Percentiles rank a stretch among this genome's conserved stretches.
These are phyloP conservation scores for Ditylenchus dipsaci DNA, from an alignment of 1,140 invertebrate species.

Conservation along the genomic window DNA sequence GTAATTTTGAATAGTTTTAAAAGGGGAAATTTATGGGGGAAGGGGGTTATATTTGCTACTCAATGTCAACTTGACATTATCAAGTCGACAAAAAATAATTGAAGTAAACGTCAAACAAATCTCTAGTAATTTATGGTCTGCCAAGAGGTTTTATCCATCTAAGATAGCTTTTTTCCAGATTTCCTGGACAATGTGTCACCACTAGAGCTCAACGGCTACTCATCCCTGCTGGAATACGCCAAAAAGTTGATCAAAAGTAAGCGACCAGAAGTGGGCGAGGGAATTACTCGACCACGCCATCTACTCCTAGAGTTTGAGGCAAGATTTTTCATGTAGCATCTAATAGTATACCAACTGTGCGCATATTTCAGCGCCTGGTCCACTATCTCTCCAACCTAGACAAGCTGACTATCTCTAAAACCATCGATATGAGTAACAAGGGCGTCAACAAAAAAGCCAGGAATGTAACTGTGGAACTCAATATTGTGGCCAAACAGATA, in stretches of 20 bases:
- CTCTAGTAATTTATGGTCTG: no score
- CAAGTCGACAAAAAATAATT: no score
- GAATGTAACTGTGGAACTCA: not conserved
- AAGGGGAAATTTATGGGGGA: no score
- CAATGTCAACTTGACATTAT: no score
- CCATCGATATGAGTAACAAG: not conserved
- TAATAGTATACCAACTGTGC: not conserved
- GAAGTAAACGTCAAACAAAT: not conserved
- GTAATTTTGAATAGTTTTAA: no score
- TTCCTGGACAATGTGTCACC: constrained; percentile 7
- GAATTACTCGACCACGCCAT: constrained; percentile 30
- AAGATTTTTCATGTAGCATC: not conserved
- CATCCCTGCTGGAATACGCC: constrained; percentile 10
- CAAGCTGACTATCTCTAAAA: not conserved
- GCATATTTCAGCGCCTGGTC: not conserved
- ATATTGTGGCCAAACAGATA: not conserved
- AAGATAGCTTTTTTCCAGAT: constrained; percentile 20
- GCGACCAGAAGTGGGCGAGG: constrained; percentile 21
- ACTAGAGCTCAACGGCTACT: constrained; percentile 24
- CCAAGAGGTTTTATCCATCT: no score
- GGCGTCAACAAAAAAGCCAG: not conserved
- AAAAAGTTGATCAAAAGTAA: constrained; percentile 27
- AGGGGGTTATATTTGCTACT: no score
- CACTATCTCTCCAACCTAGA: not conserved
- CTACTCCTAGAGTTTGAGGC: constrained; percentile 25